Percentiles rank a stretch among this genome's conserved stretches.
Evolutionary conservation across 2,113 vertebrate genomes (phyloP).

Genomic region (Syngnathus typhle): DNA sequence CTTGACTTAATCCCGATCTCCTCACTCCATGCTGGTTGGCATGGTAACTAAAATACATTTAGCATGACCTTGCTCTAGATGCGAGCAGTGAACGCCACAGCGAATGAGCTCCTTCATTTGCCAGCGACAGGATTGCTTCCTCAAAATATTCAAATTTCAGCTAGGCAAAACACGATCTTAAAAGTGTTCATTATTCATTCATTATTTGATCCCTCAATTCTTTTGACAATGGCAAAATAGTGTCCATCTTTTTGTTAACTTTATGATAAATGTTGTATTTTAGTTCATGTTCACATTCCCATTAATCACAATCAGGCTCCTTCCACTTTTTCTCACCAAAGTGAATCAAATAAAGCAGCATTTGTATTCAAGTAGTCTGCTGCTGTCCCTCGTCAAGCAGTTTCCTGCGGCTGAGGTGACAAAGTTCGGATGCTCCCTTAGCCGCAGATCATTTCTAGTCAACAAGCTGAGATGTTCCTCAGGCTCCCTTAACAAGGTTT

Average conservation of each 20-base stretch:
- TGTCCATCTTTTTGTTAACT: no score
- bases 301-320: neutral
- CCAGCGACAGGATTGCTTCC: neutral
- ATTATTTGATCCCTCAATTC: no score
- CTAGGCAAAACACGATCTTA: neutral
- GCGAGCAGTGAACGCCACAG: neutral
- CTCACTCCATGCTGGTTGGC: neutral
- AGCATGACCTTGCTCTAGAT: neutral
- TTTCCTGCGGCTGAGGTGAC: constrained; percentile 30
- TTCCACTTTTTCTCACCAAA: constrained; percentile 15
- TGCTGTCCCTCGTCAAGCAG: constrained; percentile 41
- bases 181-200: neutral
- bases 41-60: neutral
- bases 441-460: constrained; percentile 47
- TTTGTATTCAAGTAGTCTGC: constrained; percentile 54
- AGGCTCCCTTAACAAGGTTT: constrained; percentile 64
- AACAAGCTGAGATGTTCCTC: constrained; percentile 49
- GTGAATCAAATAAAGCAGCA: constrained; percentile 29
- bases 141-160: neutral
- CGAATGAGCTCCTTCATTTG: neutral
- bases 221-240: no score
- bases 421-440: constrained; percentile 35
- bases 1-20: neutral
- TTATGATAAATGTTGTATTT: neutral
- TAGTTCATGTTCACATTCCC: neutral